phyloP scores from a whole-genome alignment of 2,888 invertebrate genomes.

The Netelia virgata region DNA sequence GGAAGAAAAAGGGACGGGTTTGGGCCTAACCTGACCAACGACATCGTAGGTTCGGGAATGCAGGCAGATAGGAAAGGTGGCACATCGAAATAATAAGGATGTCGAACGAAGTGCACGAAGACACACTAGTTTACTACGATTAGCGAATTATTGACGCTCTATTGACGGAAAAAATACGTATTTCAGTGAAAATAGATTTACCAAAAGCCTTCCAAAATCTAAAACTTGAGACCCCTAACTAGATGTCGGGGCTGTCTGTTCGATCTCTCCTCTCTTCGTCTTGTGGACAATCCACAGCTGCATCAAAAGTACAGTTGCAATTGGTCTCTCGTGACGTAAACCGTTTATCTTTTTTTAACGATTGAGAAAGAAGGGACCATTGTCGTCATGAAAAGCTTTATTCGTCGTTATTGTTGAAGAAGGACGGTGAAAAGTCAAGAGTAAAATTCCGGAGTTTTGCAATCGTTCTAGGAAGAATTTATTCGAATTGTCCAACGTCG shows the following conservation, averaged over 20 bases:
- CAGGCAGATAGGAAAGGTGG: not conserved
- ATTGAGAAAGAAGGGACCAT: not conserved
- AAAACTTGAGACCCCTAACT: conserved; percentile 67
- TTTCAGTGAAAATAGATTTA: conserved; percentile 57
- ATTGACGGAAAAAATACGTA: conserved; percentile 1
- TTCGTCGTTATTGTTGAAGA: no score
- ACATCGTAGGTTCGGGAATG: conserved; percentile 24
- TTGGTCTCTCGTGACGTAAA: conserved; percentile 1
- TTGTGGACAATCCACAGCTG: conserved; percentile 3
- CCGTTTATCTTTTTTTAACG: not conserved
- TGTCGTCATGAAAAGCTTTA: not conserved
- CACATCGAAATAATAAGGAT: conserved; percentile 9
- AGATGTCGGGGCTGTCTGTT: conserved; percentile 70
- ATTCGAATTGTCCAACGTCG: not conserved
- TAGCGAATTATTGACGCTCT: conserved; percentile 10
- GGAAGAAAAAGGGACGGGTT: conserved; percentile 58
- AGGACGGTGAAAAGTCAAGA: not conserved
- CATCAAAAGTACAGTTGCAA: not conserved
- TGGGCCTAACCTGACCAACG: conserved; percentile 66
- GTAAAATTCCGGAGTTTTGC: not conserved
- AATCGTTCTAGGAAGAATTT: not conserved
- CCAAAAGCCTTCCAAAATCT: conserved; percentile 61
- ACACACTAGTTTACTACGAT: conserved; percentile 21
- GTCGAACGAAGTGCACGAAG: not conserved
- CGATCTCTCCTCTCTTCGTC: conserved; percentile 26